Evolutionary conservation across 2,797 vertebrate species (phyloP).

Genomic region (Eurystomus glaucurus): DNA sequence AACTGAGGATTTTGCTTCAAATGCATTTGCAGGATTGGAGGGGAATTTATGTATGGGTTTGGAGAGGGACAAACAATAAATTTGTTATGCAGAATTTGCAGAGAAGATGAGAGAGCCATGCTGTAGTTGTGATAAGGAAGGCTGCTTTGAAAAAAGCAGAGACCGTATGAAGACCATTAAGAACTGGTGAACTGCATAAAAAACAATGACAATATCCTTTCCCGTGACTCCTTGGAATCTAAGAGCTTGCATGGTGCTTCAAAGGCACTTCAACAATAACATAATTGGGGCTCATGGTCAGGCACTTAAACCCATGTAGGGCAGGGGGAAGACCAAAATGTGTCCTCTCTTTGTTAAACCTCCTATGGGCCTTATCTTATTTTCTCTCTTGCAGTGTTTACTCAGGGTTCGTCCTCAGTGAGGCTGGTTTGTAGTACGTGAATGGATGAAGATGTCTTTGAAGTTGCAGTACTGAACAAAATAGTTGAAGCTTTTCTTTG

Average conservation of each 20-base stretch:
- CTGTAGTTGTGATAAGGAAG: background rate
- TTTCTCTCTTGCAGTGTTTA: slow-evolving; percentile 49
- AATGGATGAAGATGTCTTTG: slow-evolving; percentile 42
- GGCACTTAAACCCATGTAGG: slow-evolving; percentile 56
- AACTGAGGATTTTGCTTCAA: background rate
- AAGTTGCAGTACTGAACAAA: background rate
- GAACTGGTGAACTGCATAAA: slow-evolving; percentile 3
- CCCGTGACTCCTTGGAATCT: slow-evolving; percentile 15
- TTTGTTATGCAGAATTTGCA: background rate
- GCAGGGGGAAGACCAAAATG: background rate
- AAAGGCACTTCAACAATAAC: slow-evolving; percentile 50
- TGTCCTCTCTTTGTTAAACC: slow-evolving; percentile 52
- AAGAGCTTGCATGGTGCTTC: slow-evolving; percentile 33
- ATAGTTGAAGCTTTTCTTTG: slow-evolving; percentile 6
- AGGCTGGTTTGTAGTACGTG: background rate
- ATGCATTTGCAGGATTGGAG: background rate
- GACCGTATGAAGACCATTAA: slow-evolving; percentile 65
- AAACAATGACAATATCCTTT: slow-evolving; percentile 17
- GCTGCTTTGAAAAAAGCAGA: slow-evolving; percentile 22
- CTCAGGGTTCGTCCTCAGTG: background rate
- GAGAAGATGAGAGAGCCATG: background rate
- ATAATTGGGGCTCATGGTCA: slow-evolving; percentile 14
- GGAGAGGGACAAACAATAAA: background rate
- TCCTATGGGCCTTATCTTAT: slow-evolving; percentile 36
- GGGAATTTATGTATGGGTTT: background rate